Percentiles rank a stretch among this genome's conserved stretches.
phyloP scores from a whole-genome alignment of 2,797 vertebrate genomes.

The Urosaurus nigricauda region DNA sequence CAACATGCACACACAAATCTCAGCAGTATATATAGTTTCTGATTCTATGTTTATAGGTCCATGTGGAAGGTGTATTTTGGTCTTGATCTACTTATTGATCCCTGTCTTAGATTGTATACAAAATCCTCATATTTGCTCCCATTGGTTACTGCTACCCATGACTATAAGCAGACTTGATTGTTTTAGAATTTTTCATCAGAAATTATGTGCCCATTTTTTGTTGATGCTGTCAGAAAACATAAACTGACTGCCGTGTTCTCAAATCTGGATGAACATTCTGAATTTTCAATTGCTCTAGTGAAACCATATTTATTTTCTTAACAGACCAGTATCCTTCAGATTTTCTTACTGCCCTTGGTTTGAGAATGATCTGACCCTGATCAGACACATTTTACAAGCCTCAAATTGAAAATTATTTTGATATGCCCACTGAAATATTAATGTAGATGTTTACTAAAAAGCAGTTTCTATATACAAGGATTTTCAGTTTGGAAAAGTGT shows the following conservation, averaged over 20 bases:
- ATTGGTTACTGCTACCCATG: neutral
- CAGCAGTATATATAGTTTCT: neutral
- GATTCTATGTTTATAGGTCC: too few species aligned
- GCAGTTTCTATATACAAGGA: slow-evolving; percentile 40
- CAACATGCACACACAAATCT: neutral
- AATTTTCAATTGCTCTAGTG: accelerated
- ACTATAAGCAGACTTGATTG: neutral
- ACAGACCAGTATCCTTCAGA: neutral
- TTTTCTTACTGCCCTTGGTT: neutral
- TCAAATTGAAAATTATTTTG: slow-evolving; percentile 47
- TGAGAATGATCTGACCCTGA: slow-evolving; percentile 29
- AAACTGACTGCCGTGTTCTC: neutral
- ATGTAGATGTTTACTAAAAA: slow-evolving; percentile 48
- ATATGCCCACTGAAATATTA: slow-evolving; percentile 45
- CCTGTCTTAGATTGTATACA: neutral
- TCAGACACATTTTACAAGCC: slow-evolving; percentile 35
- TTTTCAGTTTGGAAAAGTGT: slow-evolving; percentile 2
- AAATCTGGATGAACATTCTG: neutral
- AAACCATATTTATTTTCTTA: neutral
- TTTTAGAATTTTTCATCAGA: neutral
- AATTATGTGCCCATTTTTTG: slow-evolving; percentile 6
- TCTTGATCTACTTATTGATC: neutral
- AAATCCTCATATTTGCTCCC: neutral
- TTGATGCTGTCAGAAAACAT: neutral
- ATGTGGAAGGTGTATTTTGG: neutral